Evolutionary conservation across 1,140 invertebrate genomes (phyloP), one percentile per base, ranked within the genome.

Genomic region (Littorina saxatilis): DNA sequence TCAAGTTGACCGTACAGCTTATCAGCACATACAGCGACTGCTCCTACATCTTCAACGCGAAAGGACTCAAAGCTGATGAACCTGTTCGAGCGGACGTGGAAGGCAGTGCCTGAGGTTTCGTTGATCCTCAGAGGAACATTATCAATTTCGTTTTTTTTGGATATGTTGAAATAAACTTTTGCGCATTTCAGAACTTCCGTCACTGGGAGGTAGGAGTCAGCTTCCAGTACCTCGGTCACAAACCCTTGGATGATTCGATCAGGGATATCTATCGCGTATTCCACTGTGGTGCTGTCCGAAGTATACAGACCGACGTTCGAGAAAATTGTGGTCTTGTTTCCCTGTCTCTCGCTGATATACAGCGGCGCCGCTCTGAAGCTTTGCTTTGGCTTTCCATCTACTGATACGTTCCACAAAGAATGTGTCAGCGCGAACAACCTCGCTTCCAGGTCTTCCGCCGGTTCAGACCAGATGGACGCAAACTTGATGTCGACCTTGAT

Each of bases 401-500:
- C 66, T 17, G 66, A 68, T 17, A 68, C 32, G 66, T 39, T 68
- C 66, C 66, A 68, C 66, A 35, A 17, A 39, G 66, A 68, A 17
- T 68, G 9, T 35, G 39, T 2, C 66, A 68, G 15, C 7, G 66
- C 66, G 15, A 68, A 39, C 66, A 68, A 35, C 23, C 66, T 13
- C 32, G 23, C 35, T 40, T 68, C 66, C 37, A 80, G 50, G 35
- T 5, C n/a, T 13, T 66, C 9, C 1, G 58, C 17, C 32, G 76
- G 55, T 35, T 78, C 76, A 2, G 55, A 32, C 76, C 76, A 78
- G 3, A 15, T 32, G n/a, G 76, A 58, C 23, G n/a, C 29, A n/a
- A 78, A 63, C 39, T 66, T 78, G 23, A 63, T 29, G 55, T 40
- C 55, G 35, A 78, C 76, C 32, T 58, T 52, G 40, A 78, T 63